Percentiles rank a stretch among this genome's conserved stretches.
Evolutionary conservation across 2,113 vertebrate genomes (phyloP).

Genomic region (Bothrops jararaca): DNA sequence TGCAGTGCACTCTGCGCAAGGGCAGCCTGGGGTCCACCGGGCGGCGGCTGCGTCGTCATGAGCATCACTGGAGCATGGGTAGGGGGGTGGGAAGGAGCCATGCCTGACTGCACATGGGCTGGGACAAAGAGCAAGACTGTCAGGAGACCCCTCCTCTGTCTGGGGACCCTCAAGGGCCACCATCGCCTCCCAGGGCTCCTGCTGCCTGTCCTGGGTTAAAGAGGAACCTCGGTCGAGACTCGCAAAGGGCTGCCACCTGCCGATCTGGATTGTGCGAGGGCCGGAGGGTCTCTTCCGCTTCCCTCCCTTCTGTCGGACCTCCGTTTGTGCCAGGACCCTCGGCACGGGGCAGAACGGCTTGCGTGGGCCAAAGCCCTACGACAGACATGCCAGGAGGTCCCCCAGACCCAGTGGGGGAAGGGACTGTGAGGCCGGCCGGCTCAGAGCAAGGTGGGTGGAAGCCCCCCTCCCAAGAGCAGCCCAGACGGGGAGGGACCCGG

Average conservation of each 20-base stretch:
- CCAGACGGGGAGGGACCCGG: background rate
- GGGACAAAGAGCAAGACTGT: constrained; percentile 70
- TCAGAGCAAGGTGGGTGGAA: background rate
- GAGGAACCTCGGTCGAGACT: background rate
- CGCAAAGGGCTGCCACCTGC: background rate
- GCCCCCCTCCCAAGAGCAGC: background rate
- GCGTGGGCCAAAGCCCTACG: background rate
- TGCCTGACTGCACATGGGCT: constrained; percentile 99
- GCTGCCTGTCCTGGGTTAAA: background rate
- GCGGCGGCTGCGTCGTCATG: constrained; percentile 94
- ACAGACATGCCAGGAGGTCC: background rate
- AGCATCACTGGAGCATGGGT: constrained; percentile 96
- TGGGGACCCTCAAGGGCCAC: constrained; percentile 40
- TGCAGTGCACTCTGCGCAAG: constrained; percentile 93
- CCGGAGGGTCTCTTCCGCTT: background rate
- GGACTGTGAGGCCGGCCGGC: background rate
- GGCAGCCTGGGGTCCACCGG: constrained; percentile 89
- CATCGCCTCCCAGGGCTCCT: constrained; percentile 36
- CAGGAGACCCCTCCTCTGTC: constrained; percentile 42
- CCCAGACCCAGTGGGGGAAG: background rate
- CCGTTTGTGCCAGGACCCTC: background rate
- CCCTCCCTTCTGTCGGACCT: background rate
- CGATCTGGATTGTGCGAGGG: background rate
- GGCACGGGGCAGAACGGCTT: background rate
- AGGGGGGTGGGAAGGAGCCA: constrained; percentile 90